Evolutionary conservation across 2,797 vertebrate genomes (phyloP).

Genomic region (Paramormyrops hopkinsi): DNA sequence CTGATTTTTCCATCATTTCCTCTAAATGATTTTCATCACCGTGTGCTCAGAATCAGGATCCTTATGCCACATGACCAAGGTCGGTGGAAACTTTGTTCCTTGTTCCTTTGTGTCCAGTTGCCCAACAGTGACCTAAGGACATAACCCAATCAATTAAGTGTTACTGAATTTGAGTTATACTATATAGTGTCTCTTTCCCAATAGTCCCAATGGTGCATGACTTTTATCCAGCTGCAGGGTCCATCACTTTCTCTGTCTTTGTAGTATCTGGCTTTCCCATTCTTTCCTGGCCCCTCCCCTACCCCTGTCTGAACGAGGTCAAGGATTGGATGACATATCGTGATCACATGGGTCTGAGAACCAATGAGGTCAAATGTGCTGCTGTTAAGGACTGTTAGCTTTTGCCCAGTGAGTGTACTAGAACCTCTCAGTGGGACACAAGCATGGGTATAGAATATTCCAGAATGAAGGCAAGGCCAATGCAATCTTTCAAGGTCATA

Average conservation of each 20-base stretch:
- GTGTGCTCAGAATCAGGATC: not conserved
- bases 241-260: slow-evolving; percentile 15
- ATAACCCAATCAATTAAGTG: slow-evolving; percentile 59
- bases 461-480: not conserved
- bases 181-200: not conserved
- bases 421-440: not conserved
- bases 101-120: slow-evolving; percentile 38
- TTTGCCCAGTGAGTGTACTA: not conserved
- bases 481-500: not conserved
- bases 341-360: not conserved
- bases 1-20: not conserved
- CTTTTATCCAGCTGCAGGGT: slow-evolving; percentile 21
- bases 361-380: not conserved
- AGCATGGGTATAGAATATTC: not conserved
- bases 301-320: not conserved
- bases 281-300: not conserved
- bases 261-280: not conserved
- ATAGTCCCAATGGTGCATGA: not conserved
- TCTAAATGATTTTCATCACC: not conserved
- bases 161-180: not conserved
- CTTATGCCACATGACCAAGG: not conserved
- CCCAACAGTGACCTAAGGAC: slow-evolving; percentile 38
- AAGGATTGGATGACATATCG: not conserved
- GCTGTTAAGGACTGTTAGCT: not conserved
- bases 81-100: not conserved